Evolutionary conservation across 2,888 invertebrate species (phyloP), one percentile per base, ranked within the genome.

Genomic region (Hydraecia micacea): DNA sequence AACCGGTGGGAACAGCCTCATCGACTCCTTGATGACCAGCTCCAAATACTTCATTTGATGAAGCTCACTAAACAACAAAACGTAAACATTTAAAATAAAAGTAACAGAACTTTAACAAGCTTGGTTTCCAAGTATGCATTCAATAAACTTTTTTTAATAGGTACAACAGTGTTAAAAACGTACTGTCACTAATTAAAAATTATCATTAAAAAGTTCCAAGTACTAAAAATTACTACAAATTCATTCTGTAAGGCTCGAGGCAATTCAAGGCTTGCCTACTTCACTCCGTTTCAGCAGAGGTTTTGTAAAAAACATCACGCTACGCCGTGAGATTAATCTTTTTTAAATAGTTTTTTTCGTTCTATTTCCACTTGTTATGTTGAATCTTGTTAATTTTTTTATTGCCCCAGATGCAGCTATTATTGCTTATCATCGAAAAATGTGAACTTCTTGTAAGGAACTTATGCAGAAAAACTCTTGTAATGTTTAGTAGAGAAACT

Each of bases 31-130:
- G 66, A 97, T 96, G 0, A 97, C 96, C 65, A 95, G 86, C 73
- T 97, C 97, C 82, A 97, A 91, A 88, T 97, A 97, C 88, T 96
- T 97, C 97, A 97, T 97, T 79, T 97, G 92, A 73, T 95, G 92
- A 6, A 97, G 85, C 70, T 97, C 97, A 62, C 95, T 95, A 90
- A 66, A 90, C 85, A 85, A 72, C 3, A 65, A 67, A 66, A 79
- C 8, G 8, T 21, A 21, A 49, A 28, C 11, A n/a, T 36, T 28
- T 58, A 18, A 39, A 49, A n/a, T 36, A 71, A 25, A 55, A 36
- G 18, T n/a, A 46, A 60, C 42, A 68, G 2, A 15, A 42, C 18
- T 32, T 28, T 15, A 68, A 28, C 9, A 39, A n/a, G 6, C 4
- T 39, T 39, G 39, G 13, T 2, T 21, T 63, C 18, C 11, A 72